Evolutionary conservation across 2,888 invertebrate species (phyloP).

Genomic region (Lasioglossum malachurum): DNA sequence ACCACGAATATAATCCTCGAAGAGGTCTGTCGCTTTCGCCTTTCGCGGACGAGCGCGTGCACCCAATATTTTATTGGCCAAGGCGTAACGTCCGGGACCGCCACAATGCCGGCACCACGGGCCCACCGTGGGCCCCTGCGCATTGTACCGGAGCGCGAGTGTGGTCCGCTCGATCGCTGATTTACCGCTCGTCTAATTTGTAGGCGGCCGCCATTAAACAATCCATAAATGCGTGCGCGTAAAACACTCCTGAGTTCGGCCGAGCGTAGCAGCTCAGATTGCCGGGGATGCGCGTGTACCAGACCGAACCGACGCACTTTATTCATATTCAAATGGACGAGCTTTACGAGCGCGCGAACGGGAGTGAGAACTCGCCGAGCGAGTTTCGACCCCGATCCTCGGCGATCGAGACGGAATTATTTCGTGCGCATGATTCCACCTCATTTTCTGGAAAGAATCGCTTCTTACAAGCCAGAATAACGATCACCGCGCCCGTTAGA

Average conservation of each 20-base stretch:
- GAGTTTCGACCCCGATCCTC: neutral
- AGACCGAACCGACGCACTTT: slow-evolving; percentile 76
- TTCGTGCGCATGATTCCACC: neutral
- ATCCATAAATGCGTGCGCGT: slow-evolving; percentile 84
- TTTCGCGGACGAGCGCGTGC: slow-evolving; percentile 50
- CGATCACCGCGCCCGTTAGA: neutral
- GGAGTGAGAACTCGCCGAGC: slow-evolving; percentile 31
- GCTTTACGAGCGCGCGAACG: slow-evolving; percentile 79
- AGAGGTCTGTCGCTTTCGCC: slow-evolving; percentile 33
- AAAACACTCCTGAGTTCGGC: slow-evolving; percentile 79
- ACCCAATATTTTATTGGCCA: slow-evolving; percentile 76
- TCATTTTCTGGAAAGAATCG: neutral
- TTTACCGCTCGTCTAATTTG: slow-evolving; percentile 85
- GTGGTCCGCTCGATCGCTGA: slow-evolving; percentile 84
- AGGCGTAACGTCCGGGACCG: slow-evolving; percentile 37
- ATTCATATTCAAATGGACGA: slow-evolving; percentile 83
- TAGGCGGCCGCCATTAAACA: slow-evolving; percentile 85
- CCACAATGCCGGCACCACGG: slow-evolving; percentile 62
- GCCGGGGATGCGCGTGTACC: slow-evolving; percentile 32
- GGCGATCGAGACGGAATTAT: neutral
- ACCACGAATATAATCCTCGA: slow-evolving; percentile 23
- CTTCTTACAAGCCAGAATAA: neutral
- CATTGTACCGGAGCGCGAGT: slow-evolving; percentile 77
- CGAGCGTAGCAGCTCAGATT: slow-evolving; percentile 37
- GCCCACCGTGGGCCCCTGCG: slow-evolving; percentile 46